Percentiles rank a stretch among this genome's conserved stretches.
These are phyloP conservation scores for Glyphotaelius pellucidus DNA, from an alignment of 2,888 invertebrate genomes.

Conservation along the genomic window DNA sequence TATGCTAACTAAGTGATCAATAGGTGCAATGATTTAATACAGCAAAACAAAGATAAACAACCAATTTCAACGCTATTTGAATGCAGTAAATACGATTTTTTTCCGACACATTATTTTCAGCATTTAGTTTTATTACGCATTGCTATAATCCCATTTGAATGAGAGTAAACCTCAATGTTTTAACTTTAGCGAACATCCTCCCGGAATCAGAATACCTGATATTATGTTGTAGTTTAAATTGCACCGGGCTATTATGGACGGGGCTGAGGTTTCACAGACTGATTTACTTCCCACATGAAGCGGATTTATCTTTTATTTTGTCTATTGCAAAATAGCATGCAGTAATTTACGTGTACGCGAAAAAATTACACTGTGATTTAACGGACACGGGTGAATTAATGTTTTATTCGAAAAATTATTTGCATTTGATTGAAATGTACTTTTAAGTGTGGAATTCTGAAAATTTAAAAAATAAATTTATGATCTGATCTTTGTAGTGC, in stretches of 20 bases:
- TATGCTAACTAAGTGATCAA: no score
- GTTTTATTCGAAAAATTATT: neutral
- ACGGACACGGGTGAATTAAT: neutral
- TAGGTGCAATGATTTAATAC: no score
- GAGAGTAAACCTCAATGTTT: constrained; percentile 30
- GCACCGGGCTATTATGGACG: neutral
- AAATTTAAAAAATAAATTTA: no score
- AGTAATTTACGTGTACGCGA: neutral
- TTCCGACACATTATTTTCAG: neutral
- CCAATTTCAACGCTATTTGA: no score
- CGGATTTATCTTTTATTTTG: constrained; percentile 34
- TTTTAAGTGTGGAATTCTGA: no score
- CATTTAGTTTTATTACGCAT: neutral
- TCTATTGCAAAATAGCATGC: neutral
- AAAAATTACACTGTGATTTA: neutral
- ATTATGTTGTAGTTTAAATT: constrained; percentile 47
- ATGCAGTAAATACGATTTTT: neutral
- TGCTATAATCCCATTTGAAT: neutral
- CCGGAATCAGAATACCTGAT: constrained; percentile 1
- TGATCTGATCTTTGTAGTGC: no score
- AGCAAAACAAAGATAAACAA: neutral
- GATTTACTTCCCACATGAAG: constrained; percentile 45
- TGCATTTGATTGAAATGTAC: neutral
- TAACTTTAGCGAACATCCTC: constrained; percentile 12
- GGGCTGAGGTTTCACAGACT: constrained; percentile 47